These are phyloP conservation scores for Leptopterna dolabrata DNA, from an alignment of 2,888 invertebrate species.

Conservation along the genomic window DNA sequence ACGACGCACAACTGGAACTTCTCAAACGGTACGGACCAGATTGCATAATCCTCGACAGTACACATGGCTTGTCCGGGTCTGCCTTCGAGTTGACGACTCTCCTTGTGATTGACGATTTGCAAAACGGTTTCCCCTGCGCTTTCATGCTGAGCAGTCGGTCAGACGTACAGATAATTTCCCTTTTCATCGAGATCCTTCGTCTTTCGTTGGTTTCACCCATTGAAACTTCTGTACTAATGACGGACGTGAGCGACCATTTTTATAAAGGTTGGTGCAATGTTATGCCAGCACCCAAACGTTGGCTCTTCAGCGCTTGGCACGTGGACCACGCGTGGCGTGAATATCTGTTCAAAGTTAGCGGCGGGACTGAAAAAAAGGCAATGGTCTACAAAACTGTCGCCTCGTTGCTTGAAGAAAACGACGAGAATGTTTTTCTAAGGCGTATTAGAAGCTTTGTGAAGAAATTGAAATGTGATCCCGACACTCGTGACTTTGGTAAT, in stretches of 20 bases:
- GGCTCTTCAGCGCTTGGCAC: constrained; percentile 63
- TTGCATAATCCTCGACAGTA: constrained; percentile 63
- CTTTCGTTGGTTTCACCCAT: constrained; percentile 50
- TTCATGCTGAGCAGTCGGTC: constrained; percentile 60
- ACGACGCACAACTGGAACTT: constrained; percentile 26
- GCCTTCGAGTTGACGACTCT: constrained; percentile 57
- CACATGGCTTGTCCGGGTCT: constrained; percentile 62
- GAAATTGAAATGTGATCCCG: too few relatives aligned
- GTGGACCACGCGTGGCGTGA: constrained; percentile 61
- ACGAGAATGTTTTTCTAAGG: too few relatives aligned
- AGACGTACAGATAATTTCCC: constrained; percentile 54
- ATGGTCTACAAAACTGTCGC: too few relatives aligned
- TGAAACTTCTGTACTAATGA: constrained; percentile 61
- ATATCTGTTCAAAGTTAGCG: constrained; percentile 59
- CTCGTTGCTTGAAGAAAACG: too few relatives aligned
- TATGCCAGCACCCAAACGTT: constrained; percentile 56
- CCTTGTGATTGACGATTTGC: constrained; percentile 60
- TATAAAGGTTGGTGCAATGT: constrained; percentile 61
- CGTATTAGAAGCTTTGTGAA: too few relatives aligned
- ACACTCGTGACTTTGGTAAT: too few relatives aligned
- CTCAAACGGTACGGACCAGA: constrained; percentile 58
- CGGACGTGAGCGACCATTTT: constrained; percentile 61
- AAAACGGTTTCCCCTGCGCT: constrained; percentile 60
- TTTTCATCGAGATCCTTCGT: constrained; percentile 55
- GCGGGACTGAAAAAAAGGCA: constrained; percentile 57